phyloP scores from a whole-genome alignment of 1,140 invertebrate species.

The Marisa cornuarietis region DNA sequence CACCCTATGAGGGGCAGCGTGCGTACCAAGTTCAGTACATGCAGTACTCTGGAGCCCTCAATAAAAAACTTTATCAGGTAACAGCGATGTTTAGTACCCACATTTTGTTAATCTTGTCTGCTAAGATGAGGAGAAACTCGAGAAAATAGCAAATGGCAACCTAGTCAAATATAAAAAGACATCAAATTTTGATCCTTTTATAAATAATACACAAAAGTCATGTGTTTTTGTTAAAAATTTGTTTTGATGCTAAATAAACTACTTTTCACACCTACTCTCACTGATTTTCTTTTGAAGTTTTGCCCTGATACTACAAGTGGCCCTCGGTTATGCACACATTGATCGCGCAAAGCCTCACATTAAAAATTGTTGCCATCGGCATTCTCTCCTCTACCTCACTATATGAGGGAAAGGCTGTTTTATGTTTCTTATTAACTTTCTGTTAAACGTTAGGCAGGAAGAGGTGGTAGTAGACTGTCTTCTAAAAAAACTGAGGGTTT shows the following conservation, averaged over 20 bases:
- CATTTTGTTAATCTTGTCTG: neutral
- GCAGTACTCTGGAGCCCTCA: constrained; percentile 97
- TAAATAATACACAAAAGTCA: neutral
- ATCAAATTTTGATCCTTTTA: neutral
- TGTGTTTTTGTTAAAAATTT: neutral
- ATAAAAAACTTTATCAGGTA: constrained; percentile 93
- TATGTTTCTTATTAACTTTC: no score
- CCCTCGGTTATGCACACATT: no score
- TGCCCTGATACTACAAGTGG: no score
- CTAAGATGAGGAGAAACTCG: neutral
- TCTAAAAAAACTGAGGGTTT: no score
- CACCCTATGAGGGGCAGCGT: constrained; percentile 98
- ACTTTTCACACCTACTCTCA: neutral
- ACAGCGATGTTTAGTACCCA: neutral
- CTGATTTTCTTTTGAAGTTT: no score
- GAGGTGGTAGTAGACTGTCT: no score
- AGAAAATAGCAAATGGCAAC: no score
- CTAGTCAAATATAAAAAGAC: neutral
- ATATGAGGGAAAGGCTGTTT: no score
- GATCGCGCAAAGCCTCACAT: no score
- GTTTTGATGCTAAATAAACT: neutral
- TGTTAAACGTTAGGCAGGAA: no score
- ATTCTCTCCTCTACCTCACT: no score
- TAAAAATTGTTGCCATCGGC: no score
- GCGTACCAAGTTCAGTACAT: constrained; percentile 98